Evolutionary conservation across 2,113 vertebrate species (phyloP), one percentile per base, ranked within the genome.

Genomic region (Struthio camelus): DNA sequence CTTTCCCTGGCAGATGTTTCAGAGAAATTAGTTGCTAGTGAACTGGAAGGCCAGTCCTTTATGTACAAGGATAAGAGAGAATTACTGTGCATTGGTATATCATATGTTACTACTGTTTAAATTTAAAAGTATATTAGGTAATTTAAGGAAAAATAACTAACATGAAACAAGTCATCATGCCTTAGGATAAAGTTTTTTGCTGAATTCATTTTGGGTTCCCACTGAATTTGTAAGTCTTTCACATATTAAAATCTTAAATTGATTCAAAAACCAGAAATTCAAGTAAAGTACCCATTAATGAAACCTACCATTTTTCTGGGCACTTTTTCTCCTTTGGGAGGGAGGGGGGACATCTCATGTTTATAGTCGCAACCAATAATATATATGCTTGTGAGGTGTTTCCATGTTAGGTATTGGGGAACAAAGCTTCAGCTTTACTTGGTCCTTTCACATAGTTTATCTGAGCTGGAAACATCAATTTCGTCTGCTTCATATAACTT

Each of bases 201-300:
- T 87, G 64, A 93, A 90, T 85, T 83, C 10, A 28, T 70, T 90
- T 83, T 73, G 54, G 20, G 62, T 65, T 93, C 78, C 59, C 36
- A 28, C 12, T 93, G 32, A 85, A 94, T 91, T 94, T 94, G 36
- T 82, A 93, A 89, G 32, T 66, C 46, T 78, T 93, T 89, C 72
- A 78, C 23, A 51, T 67, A 80, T 34, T 67, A 80, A 89, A 94
- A 83, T 80, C 42, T 80, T 58, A 80, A 66, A n/a, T 17, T 42
- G n/a, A 83, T 91, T 97, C 54, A 67, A 95, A 94, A 91, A 4
- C 5, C 58, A 83, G 82, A 91, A 95, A 90, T 91, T 46, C 27
- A 95, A 82, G 53, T 80, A 24, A 86, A 88, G 38, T 66, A 59
- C 12, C 28, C 46, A 42, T 87, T 85, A 73, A 91, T 75, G 77